phyloP scores from a whole-genome alignment of 2,113 vertebrate genomes.

The Columbina picui region DNA sequence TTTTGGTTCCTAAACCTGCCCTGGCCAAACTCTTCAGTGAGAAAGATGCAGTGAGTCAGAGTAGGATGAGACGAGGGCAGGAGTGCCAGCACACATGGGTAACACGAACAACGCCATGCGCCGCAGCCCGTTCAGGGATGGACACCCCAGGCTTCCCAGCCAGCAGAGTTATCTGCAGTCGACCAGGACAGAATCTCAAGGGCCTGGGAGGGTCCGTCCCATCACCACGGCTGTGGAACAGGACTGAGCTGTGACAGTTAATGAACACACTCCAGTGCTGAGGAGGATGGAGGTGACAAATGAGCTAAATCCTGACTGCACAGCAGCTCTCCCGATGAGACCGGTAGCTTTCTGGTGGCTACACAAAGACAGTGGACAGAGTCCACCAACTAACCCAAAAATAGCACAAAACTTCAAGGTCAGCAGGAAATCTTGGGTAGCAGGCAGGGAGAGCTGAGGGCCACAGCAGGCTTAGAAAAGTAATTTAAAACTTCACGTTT shows the following conservation, averaged over 20 bases:
- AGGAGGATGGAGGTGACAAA: neutral
- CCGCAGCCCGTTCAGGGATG: rapidly evolving
- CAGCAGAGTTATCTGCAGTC: neutral
- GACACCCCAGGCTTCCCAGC: neutral
- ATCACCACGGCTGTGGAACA: neutral
- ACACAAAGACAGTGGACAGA: neutral
- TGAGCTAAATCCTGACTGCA: rapidly evolving
- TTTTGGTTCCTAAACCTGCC: neutral
- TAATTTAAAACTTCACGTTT: rapidly evolving
- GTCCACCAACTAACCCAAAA: neutral
- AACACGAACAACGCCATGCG: rapidly evolving
- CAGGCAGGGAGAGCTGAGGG: neutral
- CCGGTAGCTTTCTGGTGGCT: neutral
- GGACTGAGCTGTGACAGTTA: rapidly evolving
- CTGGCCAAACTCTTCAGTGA: neutral
- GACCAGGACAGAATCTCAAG: neutral
- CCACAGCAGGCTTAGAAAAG: neutral
- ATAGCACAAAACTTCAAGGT: neutral
- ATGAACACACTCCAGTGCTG: rapidly evolving
- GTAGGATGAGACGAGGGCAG: rapidly evolving
- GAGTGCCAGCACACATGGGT: neutral
- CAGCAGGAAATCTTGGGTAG: neutral
- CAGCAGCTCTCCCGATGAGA: neutral
- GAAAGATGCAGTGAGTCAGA: neutral
- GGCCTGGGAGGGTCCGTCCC: neutral